Base-by-base conservation (phyloP, 2,888 invertebrate species). In the Muscina levida region DNA sequence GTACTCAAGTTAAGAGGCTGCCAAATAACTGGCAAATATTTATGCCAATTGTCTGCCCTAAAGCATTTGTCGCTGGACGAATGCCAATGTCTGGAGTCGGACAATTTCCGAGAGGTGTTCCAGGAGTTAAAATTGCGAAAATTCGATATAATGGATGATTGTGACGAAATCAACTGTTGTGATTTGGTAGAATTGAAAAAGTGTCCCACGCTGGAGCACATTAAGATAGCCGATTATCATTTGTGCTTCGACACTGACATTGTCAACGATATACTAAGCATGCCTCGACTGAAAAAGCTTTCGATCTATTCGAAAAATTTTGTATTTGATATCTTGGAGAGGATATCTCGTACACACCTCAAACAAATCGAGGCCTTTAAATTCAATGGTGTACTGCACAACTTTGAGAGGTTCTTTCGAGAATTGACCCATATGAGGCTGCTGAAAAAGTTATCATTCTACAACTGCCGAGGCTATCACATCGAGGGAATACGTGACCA, bases 151-250 rank as follows among this genome's bases (percentile, higher is more conserved):
- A 87, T 88, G 86, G 84, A 85, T 73, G 87, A 87, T 68, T 87
- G 88, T 59, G 88, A 87, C 81, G 87, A 88, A 81, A 84, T 88
- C 3, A 87, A 86, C 65, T 87, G 87, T 77, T 87, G 88, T 68
- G 88, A 87, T 79, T 66, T 88, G 46, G 79, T 76, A 4, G 85
- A 85, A 48, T 66, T 87, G 10, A 85, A 86, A 37, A 80, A 85
- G 3, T 87, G 87, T 51, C 87, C 85, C 17, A 87, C 88, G 0
- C 57, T 87, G 76, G 87, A 87, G 79, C 87, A 87, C 68, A 85
- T 88, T 37, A 87, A 87, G 77, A 87, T 87, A 11, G 87, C 87
- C 70, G 88, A 88, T 67, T 88, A 87, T 72, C 87, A 87, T 73
- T 76, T 88, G 57, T 88, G 87, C 75, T 88, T 87, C 82, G 87